Conservation (phyloP, 2,888 invertebrate genomes). For the Amblyteles armatorius region DNA sequence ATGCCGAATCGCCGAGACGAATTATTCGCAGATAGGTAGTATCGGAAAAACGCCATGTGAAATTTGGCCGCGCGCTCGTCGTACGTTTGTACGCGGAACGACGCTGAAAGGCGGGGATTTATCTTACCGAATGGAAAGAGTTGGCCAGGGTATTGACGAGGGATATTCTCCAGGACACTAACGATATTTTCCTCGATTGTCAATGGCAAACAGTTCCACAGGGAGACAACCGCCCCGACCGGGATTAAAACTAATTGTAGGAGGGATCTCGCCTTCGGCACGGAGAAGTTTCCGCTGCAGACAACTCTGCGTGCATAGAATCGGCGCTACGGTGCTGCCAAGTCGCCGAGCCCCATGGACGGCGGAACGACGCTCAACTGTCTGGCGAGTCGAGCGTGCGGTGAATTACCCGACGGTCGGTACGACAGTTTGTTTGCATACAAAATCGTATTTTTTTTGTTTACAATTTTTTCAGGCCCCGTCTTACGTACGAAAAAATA, state of each 20-base stretch:
- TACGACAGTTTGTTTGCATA: neutral
- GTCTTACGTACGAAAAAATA: neutral
- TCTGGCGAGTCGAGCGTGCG: neutral
- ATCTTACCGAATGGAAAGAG: conserved; percentile 65
- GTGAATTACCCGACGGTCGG: neutral
- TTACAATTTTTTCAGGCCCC: neutral
- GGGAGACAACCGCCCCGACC: conserved; percentile 70
- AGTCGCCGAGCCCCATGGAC: neutral
- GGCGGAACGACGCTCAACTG: conserved; percentile 16
- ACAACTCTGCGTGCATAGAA: conserved; percentile 81
- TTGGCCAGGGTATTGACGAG: conserved; percentile 58
- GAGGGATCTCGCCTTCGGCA: conserved; percentile 71
- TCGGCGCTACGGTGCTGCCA: conserved; percentile 74
- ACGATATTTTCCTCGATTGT: conserved; percentile 23
- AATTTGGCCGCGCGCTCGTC: conserved; percentile 68
- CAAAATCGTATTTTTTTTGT: neutral
- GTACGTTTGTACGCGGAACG: conserved; percentile 45
- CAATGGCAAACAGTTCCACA: conserved; percentile 56
- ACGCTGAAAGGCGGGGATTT: conserved; percentile 59
- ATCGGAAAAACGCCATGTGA: conserved; percentile 78
- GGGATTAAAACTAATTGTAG: conserved; percentile 63
- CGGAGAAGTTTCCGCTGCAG: conserved; percentile 75
- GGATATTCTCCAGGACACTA: conserved; percentile 57
- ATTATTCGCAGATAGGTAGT: conserved; percentile 4
- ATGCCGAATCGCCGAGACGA: neutral